Base-by-base conservation (phyloP, 2,113 vertebrate genomes). In the Phrynocephalus versicolor region DNA sequence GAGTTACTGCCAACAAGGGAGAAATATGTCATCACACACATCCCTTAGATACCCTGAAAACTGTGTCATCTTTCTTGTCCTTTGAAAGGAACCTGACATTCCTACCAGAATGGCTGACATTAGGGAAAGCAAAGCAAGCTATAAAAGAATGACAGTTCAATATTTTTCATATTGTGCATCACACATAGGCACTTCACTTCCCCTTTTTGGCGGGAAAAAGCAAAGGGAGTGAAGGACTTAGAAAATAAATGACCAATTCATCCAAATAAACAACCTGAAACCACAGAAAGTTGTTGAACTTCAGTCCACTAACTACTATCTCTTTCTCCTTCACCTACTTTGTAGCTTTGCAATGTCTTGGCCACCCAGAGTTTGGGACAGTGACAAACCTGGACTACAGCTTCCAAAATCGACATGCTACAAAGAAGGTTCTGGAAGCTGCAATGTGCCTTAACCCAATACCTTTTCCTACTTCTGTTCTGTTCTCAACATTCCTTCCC, bases 101-200 rank as follows among this genome's bases (percentile, higher is more conserved):
- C 90, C 85, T 75, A 76, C 84, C 89, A 89, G 90, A 93, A 92
- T 89, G 82, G 51, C 88, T 91, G 90, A 85, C 92, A 90, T 92
- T 90, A 92, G 23, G 19, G 69, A 6, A 92, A 90, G 87, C 90
- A 92, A 90, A 92, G 89, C 93, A 93, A 91, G 93, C 92, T 92
- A 90, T 90, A 86, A 90, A 91, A 91, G 84, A 85, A 94, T 91
- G 89, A 93, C 90, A 87, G 91, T 92, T 89, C 87, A 62, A 85
- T 82, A 87, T 93, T 93, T 93, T 84, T 92, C 91, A 60, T 81
- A 70, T 79, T 78, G 79, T 85, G 87, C 89, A 85, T 84, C 88
- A 75, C 88, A 77, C 83, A 89, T 93, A 94, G 87, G 89, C 92
- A 91, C 85, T 64, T 73, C 4, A 82, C n/a, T 25, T 80, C 60